Evolutionary conservation across 2,888 invertebrate genomes (phyloP).

Genomic region (Trachelus stipa): DNA sequence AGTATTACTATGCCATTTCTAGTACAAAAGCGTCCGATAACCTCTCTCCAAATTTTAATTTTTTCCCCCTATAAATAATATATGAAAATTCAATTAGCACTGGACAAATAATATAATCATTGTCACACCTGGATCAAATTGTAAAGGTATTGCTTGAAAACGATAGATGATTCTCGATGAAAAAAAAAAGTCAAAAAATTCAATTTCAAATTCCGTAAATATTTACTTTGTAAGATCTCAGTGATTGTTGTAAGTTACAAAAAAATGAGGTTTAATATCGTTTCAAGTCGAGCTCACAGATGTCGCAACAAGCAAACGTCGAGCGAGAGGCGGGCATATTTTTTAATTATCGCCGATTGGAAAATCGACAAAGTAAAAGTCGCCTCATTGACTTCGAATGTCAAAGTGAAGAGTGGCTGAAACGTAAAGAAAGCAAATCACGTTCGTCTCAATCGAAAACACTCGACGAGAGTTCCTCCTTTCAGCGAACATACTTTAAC

Average conservation of each 20-base stretch:
- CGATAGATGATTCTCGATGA: background rate
- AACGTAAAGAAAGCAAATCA: background rate
- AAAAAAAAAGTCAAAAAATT: background rate
- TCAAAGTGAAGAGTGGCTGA: background rate
- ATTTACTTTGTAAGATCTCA: background rate
- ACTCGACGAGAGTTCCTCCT: background rate
- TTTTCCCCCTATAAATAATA: background rate
- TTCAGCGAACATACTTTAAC: background rate
- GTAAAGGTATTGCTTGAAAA: background rate
- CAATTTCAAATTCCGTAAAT: background rate
- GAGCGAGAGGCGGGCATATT: background rate
- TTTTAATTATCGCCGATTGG: background rate
- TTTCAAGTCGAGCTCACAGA: background rate
- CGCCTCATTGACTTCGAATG: background rate
- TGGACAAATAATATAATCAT: background rate
- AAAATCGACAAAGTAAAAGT: background rate
- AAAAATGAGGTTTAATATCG: background rate
- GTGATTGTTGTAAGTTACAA: background rate
- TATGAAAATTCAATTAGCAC: background rate
- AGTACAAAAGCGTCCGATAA: background rate
- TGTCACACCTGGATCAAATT: background rate
- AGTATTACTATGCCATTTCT: slow-evolving; percentile 11
- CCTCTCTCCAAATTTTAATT: background rate
- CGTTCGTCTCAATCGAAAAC: background rate
- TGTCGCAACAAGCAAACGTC: background rate